phyloP scores from a whole-genome alignment of 2,888 invertebrate genomes.

The Orchesella flavescens region DNA sequence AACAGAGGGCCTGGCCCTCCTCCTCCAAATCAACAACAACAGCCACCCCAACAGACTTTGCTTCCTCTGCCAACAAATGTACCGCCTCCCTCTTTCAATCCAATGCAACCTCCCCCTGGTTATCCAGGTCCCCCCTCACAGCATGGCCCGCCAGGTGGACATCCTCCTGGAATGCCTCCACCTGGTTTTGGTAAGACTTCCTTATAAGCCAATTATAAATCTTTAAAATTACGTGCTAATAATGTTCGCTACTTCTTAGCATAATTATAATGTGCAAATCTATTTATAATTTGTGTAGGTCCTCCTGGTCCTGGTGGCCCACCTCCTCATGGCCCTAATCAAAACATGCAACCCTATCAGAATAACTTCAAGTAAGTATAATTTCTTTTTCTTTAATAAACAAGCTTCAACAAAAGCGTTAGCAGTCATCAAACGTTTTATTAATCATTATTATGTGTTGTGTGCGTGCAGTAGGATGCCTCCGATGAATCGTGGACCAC shows the following conservation, averaged over 20 bases:
- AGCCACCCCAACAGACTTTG: conserved; percentile 16
- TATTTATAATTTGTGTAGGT: conserved; percentile 11
- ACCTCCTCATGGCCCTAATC: conserved; percentile 60
- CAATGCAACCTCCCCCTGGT: conserved; percentile 70
- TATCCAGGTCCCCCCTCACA: conserved; percentile 54
- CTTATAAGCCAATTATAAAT: neutral
- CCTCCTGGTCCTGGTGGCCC: conserved; percentile 62
- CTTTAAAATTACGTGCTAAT: neutral
- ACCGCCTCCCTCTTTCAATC: conserved; percentile 68
- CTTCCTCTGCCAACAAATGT: conserved; percentile 49
- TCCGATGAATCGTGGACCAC: conserved; percentile 65
- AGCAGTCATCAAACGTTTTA: too few species aligned
- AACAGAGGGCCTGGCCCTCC: conserved; percentile 25
- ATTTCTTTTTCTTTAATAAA: neutral
- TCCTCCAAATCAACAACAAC: conserved; percentile 1
- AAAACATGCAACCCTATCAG: conserved; percentile 63
- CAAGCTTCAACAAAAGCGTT: too few species aligned
- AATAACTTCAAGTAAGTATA: conserved; percentile 44
- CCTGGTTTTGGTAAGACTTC: conserved; percentile 39
- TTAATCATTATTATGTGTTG: too few species aligned
- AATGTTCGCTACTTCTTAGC: conserved; percentile 1
- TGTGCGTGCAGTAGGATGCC: conserved; percentile 56
- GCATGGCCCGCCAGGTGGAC: neutral
- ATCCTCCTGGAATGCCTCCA: conserved; percentile 54
- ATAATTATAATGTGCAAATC: neutral